Evolutionary conservation across 2,888 invertebrate genomes (phyloP).

Genomic region (Electrophaes corylata): DNA sequence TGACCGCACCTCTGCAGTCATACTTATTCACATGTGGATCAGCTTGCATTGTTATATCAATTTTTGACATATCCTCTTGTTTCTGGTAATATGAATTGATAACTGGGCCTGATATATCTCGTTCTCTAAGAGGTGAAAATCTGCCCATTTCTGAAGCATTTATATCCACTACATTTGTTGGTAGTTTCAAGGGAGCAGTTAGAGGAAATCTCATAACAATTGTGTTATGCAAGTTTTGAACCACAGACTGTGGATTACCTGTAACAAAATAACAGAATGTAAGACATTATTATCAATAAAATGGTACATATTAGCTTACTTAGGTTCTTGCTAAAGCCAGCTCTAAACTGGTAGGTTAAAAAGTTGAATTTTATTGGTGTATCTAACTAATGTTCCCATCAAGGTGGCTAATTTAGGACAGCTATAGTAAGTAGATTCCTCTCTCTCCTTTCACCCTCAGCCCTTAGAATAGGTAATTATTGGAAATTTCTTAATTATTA

Average conservation of each 20-base stretch:
- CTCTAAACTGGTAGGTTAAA: too few relatives aligned
- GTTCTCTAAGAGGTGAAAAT: slow-evolving; percentile 86
- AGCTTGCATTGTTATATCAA: slow-evolving; percentile 66
- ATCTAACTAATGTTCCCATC: too few relatives aligned
- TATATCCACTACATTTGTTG: slow-evolving; percentile 86
- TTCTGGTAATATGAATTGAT: slow-evolving; percentile 76
- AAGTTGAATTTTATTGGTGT: too few relatives aligned
- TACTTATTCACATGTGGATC: slow-evolving; percentile 87
- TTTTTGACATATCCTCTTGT: slow-evolving; percentile 50
- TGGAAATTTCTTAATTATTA: too few relatives aligned
- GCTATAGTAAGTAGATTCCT: too few relatives aligned
- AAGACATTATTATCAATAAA: background rate
- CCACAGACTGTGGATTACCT: slow-evolving; percentile 53
- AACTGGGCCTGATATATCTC: slow-evolving; percentile 86
- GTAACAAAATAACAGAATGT: slow-evolving; percentile 30
- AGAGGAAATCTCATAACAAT: slow-evolving; percentile 79
- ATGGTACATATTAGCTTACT: too few relatives aligned
- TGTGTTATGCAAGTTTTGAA: slow-evolving; percentile 76
- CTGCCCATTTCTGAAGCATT: slow-evolving; percentile 86
- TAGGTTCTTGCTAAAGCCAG: too few relatives aligned
- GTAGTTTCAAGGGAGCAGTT: slow-evolving; percentile 82
- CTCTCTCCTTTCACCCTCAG: too few relatives aligned
- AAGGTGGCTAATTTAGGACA: too few relatives aligned
- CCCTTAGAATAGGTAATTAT: too few relatives aligned
- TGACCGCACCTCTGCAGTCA: slow-evolving; percentile 87